Evolutionary conservation across 1,140 invertebrate species (phyloP).

Genomic region (Venturia canescens): DNA sequence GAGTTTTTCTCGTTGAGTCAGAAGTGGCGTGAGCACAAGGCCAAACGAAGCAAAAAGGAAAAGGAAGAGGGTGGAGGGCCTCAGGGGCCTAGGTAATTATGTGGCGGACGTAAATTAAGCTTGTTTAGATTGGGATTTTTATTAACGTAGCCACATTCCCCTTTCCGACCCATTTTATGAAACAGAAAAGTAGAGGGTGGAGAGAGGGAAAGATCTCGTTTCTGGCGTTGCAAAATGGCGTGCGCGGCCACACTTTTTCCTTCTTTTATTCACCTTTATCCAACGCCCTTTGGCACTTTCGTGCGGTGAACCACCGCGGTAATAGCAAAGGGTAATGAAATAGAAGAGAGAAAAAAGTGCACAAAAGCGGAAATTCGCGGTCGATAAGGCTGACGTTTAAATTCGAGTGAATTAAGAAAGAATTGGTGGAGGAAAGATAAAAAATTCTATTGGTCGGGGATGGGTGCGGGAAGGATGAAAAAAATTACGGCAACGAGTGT

Average conservation of each 20-base stretch:
- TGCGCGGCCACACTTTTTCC: conserved; percentile 54
- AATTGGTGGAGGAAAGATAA: background rate
- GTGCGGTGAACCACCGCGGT: conserved; percentile 35
- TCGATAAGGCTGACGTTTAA: conserved; percentile 31
- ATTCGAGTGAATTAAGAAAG: conserved; percentile 21
- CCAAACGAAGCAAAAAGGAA: conserved; percentile 35
- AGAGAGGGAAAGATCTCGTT: background rate
- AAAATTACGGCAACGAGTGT: too few species aligned
- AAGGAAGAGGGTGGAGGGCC: conserved; percentile 50
- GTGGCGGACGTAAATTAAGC: conserved; percentile 78
- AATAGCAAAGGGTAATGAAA: conserved; percentile 15
- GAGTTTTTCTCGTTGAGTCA: conserved; percentile 57
- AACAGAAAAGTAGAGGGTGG: conserved; percentile 53
- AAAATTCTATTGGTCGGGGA: background rate
- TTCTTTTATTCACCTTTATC: conserved; percentile 29
- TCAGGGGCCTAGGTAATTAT: conserved; percentile 75
- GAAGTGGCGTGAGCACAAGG: conserved; percentile 52
- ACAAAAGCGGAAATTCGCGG: conserved; percentile 27
- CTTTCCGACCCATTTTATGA: conserved; percentile 60
- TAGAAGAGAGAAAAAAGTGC: conserved; percentile 4
- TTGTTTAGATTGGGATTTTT: conserved; percentile 78
- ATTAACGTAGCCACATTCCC: conserved; percentile 69
- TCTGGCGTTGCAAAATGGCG: conserved; percentile 68
- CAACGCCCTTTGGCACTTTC: conserved; percentile 11
- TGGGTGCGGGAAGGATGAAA: background rate